Conservation (phyloP, 1,140 invertebrate genomes). For the Eumeta japonica region DNA sequence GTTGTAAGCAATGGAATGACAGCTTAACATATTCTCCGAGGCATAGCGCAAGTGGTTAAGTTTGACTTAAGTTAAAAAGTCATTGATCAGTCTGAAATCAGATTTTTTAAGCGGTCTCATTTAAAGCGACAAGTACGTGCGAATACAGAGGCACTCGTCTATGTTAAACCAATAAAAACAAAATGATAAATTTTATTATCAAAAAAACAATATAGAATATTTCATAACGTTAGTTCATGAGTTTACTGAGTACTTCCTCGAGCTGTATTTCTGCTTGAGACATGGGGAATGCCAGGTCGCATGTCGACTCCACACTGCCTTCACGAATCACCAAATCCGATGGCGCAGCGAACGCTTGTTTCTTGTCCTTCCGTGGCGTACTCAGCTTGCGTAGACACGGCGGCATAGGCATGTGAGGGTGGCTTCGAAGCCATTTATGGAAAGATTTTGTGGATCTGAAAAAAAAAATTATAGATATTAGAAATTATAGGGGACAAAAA, state of each 20-base stretch:
- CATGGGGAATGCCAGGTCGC: slow-evolving; percentile 36
- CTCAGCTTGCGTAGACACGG: slow-evolving; percentile 28
- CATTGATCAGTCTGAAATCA: too few relatives aligned
- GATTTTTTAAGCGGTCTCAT: too few relatives aligned
- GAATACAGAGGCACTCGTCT: too few relatives aligned
- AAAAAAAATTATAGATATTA: slow-evolving; percentile 6
- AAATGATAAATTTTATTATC: too few relatives aligned
- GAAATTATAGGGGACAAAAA: too few relatives aligned
- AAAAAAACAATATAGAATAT: too few relatives aligned
- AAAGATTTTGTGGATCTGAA: slow-evolving; percentile 50
- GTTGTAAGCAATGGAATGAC: too few relatives aligned
- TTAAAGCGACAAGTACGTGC: too few relatives aligned
- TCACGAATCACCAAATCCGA: slow-evolving; percentile 32
- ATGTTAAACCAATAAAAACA: too few relatives aligned
- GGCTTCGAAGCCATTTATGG: slow-evolving; percentile 40
- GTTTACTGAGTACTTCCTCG: slow-evolving; percentile 38
- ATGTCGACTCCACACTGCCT: slow-evolving; percentile 16
- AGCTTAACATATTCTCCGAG: too few relatives aligned
- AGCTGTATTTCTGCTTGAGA: slow-evolving; percentile 38
- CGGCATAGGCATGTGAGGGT: slow-evolving; percentile 42
- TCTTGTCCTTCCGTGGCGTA: slow-evolving; percentile 26
- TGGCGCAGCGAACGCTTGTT: slow-evolving; percentile 35
- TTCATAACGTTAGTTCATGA: slow-evolving; percentile 38
- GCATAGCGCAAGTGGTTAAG: too few relatives aligned
- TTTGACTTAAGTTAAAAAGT: too few relatives aligned